phyloP scores from a whole-genome alignment of 2,888 invertebrate genomes.

The Mythimna albipuncta region DNA sequence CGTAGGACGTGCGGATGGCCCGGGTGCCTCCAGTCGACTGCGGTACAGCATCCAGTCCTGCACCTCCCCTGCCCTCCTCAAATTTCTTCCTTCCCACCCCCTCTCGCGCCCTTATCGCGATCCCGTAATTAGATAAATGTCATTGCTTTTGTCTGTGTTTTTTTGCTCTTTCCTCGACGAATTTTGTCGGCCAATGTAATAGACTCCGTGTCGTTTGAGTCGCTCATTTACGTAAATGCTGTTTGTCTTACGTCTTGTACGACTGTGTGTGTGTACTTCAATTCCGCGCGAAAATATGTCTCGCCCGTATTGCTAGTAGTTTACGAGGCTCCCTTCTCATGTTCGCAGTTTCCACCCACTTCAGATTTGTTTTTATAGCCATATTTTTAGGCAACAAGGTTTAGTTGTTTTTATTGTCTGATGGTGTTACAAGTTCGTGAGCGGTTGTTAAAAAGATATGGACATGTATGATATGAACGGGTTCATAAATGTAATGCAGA shows the following conservation, averaged over 20 bases:
- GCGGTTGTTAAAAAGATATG: conserved; percentile 26
- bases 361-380: conserved; percentile 63
- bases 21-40: conserved; percentile 75
- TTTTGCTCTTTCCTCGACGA: conserved; percentile 73
- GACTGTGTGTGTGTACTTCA: conserved; percentile 61
- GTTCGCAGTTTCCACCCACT: conserved; percentile 67
- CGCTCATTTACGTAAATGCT: conserved; percentile 71
- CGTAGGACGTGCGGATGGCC: conserved; percentile 59
- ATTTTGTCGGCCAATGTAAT: conserved; percentile 77
- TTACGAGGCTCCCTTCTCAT: conserved; percentile 65
- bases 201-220: conserved; percentile 71
- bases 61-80: conserved; percentile 68
- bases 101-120: conserved; percentile 83
- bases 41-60: conserved; percentile 77
- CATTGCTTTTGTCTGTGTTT: conserved; percentile 85
- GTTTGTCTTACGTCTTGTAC: conserved; percentile 57
- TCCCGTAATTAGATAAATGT: conserved; percentile 90
- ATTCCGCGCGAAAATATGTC: conserved; percentile 69
- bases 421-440: conserved; percentile 36
- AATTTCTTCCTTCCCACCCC: conserved; percentile 68
- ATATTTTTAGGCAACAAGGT: conserved; percentile 57
- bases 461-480: conserved; percentile 13
- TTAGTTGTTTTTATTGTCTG: conserved; percentile 39
- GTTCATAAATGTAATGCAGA: conserved; percentile 17
- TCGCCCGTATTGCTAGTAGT: conserved; percentile 65